Evolutionary conservation across 2,113 vertebrate species (phyloP), one percentile per base, ranked within the genome.

Genomic region (Pyxicephalus adspersus): DNA sequence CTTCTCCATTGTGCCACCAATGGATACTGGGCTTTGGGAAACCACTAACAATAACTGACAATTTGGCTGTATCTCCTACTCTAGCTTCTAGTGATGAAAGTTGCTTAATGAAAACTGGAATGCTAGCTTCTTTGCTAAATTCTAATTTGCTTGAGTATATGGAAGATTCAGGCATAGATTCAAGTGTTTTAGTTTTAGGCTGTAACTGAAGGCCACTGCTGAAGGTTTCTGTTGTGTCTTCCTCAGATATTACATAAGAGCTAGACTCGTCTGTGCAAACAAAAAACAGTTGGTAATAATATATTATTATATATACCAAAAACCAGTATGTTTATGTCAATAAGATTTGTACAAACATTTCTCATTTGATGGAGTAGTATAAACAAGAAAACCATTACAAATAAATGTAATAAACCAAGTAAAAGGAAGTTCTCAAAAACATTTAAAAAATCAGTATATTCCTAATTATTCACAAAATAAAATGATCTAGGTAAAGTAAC

Each of bases 91-190:
- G 71, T 77, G 94, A 70, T 20, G 91, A 88, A 5, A 96, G 52
- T 76, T 94, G 87, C 83, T 88, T 94, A 68, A 94, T 87, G 86
- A 99, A 98, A 87, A 93, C 63, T 28, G 96, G 96, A 50, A 77
- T 83, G 80, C 50, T 86, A 45, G 83, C 84, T 88, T 96, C 92
- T 72, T 87, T 94, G 91, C 91, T 89, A 66, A 90, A 89, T 84
- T 94, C 91, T 84, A 90, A 86, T 85, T 90, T 90, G 78, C 87
- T 95, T 83, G 92, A 94, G 86, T 92, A 91, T 87, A 84, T 86
- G 91, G 95, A 89, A 82, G 93, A 84, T 87, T 94, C 95, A 96
- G 96, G 92, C 85, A 91, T 88, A 94, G 95, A 94, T 93, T 97
- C 95, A 95, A 96, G 94, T 95, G 95, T 95, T 96, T 94, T 94